Evolutionary conservation across 2,113 vertebrate genomes (phyloP), one percentile per base, ranked within the genome.

Genomic region (Corythoichthys haematopterus): DNA sequence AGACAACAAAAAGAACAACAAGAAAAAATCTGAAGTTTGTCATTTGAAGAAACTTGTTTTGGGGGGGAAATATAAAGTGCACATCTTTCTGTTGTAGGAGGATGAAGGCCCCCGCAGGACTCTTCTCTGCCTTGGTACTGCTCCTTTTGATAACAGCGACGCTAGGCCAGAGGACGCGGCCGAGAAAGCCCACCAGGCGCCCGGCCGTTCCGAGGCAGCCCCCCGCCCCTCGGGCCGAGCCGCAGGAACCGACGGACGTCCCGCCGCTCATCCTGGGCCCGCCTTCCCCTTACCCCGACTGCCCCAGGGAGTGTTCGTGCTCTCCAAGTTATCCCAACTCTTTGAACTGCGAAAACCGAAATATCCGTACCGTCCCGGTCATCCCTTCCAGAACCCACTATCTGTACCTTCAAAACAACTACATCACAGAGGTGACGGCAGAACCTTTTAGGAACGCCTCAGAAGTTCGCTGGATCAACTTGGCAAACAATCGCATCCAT

Each of bases 361-460:
- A 98, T 91, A 91, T 98, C 71, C 93, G 96, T 16, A 88, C 81
- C 67, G 91, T 99, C 59, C 97, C 97, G 0, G 7, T 89, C 73
- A 95, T 99, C 84, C 97, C 97, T 0, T 0, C 87, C 6, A 93
- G 96, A 77, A 91, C 92, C 72, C 94, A 96, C 73, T 97, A 98
- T 86, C 88, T 98, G 71, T 99, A 99, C 74, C 91, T 99, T 48
- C 95, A 98, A 85, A 98, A 99, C 89, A 99, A 99, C 85, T 98
- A 94, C 92, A 98, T 99, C 47, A 91, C 93, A 0, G 91, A 94
- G 70, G 91, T 99, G 55, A 93, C 92, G 0, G 87, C 94, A n/a
- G 94, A 95, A 40, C 72, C 97, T 14, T 99, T 99, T 80, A 74
- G 75, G 53, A 99, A 99, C 0, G 96, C 96, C 81, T 92, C 93